Conservation (phyloP, 2,113 vertebrate species). For the Rissa tridactyla region DNA sequence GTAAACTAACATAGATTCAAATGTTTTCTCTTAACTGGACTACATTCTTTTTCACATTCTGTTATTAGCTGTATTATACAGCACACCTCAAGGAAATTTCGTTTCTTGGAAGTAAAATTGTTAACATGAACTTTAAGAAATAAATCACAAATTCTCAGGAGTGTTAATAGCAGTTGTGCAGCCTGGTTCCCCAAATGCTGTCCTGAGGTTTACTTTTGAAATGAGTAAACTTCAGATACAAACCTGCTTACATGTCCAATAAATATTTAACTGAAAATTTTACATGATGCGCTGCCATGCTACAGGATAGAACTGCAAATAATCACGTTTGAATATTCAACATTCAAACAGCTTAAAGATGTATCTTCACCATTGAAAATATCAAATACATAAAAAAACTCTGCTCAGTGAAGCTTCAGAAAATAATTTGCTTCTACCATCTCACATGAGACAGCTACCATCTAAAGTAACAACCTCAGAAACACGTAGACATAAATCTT, state of each 20-base stretch:
- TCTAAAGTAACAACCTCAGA: neutral
- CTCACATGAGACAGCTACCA: neutral
- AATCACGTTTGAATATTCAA: neutral
- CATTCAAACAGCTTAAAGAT: neutral
- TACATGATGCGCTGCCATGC: neutral
- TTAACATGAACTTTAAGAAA: neutral
- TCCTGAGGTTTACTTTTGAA: neutral
- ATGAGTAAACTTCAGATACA: neutral
- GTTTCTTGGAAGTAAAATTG: neutral
- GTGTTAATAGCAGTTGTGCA: neutral
- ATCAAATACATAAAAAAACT: neutral
- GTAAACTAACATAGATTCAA: neutral
- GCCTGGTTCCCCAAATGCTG: neutral
- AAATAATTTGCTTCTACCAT: neutral
- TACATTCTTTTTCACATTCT: neutral
- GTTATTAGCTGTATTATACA: neutral
- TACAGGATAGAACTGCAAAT: neutral
- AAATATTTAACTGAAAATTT: neutral
- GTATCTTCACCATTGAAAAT: neutral
- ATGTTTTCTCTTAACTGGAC: neutral
- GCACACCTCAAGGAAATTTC: neutral
- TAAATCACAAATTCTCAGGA: neutral
- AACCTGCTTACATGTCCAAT: neutral
- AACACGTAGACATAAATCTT: neutral
- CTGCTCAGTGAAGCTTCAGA: neutral